A percentile compares a stretch with the other conserved stretches of the same genome.
These are phyloP conservation scores for Podiceps cristatus DNA, from an alignment of 2,113 vertebrate genomes.

Conservation along the genomic window DNA sequence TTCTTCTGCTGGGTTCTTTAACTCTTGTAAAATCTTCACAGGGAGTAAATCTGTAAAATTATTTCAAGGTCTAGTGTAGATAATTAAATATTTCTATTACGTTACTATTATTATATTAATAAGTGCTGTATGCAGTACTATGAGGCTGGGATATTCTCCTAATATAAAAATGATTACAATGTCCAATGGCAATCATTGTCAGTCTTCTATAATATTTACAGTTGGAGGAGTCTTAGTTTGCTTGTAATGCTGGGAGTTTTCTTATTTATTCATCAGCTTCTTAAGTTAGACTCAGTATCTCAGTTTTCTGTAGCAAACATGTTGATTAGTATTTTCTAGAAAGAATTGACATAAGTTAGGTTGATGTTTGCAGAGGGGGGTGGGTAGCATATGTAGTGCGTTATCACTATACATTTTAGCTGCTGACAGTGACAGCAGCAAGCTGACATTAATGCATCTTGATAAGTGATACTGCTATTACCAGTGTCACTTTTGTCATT, in stretches of 20 bases:
- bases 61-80: not conserved
- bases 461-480: constrained; percentile 29
- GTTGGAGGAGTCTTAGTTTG: not conserved
- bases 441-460: constrained; percentile 24
- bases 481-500: constrained; percentile 28
- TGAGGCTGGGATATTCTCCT: not conserved
- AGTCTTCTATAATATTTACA: not conserved
- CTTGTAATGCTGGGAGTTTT: not conserved
- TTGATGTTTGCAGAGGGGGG: constrained; percentile 2
- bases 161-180: not conserved
- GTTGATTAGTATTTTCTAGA: constrained; percentile 49
- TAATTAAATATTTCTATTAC: not conserved
- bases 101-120: not conserved
- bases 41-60: not conserved
- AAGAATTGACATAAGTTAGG: constrained; percentile 28
- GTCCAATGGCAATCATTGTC: not conserved
- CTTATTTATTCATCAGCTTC: not conserved
- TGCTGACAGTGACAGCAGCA: constrained; percentile 30
- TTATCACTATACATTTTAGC: constrained; percentile 21
- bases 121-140: not conserved
- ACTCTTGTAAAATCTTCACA: not conserved
- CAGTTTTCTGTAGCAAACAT: not conserved
- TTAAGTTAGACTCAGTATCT: not conserved
- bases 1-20: not conserved
- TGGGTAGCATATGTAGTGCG: not conserved